Evolutionary conservation across 2,888 invertebrate species (phyloP).

Genomic region (Zootermopsis nevadensis): DNA sequence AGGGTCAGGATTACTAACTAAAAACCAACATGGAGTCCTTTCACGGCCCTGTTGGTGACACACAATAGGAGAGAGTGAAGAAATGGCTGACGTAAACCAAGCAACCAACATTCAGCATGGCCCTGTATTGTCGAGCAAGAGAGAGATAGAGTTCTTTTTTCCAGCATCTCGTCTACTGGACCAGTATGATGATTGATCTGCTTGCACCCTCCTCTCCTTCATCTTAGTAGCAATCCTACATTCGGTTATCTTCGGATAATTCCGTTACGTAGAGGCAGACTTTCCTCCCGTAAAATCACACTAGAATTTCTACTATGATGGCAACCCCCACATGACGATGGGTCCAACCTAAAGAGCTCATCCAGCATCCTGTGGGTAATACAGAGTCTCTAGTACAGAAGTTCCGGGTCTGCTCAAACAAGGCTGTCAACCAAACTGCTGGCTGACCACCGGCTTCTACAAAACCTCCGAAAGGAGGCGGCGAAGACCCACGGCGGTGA

Average conservation of each 20-base stretch:
- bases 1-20: no score
- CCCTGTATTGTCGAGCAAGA: slow-evolving; percentile 10
- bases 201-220: slow-evolving; percentile 30
- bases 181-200: slow-evolving; percentile 40
- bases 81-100: slow-evolving; percentile 4
- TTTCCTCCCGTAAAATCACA: not conserved
- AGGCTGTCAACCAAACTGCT: no score
- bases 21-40: no score
- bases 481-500: no score
- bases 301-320: not conserved
- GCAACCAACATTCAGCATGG: slow-evolving; percentile 17
- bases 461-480: no score
- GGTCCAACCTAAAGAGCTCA: not conserved
- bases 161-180: slow-evolving; percentile 27
- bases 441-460: no score
- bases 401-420: no score
- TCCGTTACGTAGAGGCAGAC: slow-evolving; percentile 31
- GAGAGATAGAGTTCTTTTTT: slow-evolving; percentile 4
- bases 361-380: not conserved
- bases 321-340: not conserved
- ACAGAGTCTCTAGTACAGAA: not conserved
- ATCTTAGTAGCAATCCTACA: slow-evolving; percentile 14
- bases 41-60: no score
- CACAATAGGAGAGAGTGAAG: not conserved
- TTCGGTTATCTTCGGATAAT: slow-evolving; percentile 43